Percentiles rank a stretch among this genome's conserved stretches.
Conservation (phyloP, 2,113 vertebrate species). For the Patagioenas fasciata region DNA sequence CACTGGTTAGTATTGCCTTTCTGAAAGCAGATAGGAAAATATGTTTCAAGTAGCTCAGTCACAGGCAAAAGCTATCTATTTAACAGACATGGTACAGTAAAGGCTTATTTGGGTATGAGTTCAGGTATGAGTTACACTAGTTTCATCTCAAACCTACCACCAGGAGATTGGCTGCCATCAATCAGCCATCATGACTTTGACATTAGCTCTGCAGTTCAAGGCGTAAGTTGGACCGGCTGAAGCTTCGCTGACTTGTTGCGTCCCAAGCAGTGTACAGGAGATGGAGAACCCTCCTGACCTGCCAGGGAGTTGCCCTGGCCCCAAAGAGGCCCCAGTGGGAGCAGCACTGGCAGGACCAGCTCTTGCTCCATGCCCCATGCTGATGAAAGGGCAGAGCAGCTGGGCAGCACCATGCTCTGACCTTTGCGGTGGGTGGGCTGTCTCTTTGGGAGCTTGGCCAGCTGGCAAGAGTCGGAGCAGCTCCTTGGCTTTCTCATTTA, state of each 20-base stretch:
- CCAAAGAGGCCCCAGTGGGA: neutral
- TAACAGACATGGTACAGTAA: neutral
- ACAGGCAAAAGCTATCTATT: neutral
- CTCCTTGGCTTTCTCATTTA: conserved; percentile 28
- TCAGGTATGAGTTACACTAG: neutral
- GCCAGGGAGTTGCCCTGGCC: accelerated
- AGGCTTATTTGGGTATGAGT: neutral
- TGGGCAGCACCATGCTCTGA: accelerated
- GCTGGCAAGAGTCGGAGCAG: neutral
- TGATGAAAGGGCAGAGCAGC: neutral
- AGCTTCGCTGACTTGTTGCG: neutral
- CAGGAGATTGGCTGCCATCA: neutral
- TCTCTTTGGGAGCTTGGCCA: conserved; percentile 2
- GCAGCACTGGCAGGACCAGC: neutral
- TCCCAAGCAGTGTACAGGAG: neutral
- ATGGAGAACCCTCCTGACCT: neutral
- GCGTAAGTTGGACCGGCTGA: neutral
- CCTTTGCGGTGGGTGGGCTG: neutral
- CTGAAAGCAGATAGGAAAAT: neutral
- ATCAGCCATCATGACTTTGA: neutral
- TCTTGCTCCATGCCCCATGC: neutral
- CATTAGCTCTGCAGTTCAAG: neutral
- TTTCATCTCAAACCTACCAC: neutral
- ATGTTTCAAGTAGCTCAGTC: neutral
- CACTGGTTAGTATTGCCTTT: neutral